Conservation (phyloP, 2,113 vertebrate genomes). For the Hyaena hyaena region DNA sequence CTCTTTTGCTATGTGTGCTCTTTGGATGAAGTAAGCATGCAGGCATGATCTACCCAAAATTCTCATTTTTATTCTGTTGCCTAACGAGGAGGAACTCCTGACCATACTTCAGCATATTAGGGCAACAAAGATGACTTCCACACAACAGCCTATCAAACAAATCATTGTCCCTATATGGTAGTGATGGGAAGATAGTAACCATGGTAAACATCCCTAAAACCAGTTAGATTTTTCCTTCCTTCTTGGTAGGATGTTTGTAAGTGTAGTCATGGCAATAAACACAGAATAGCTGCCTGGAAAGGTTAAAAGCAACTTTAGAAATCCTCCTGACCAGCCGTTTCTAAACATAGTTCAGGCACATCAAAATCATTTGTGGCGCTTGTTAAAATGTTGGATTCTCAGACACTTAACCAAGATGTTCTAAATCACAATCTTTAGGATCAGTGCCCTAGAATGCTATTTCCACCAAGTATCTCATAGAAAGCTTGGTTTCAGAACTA, state of each 20-base stretch:
- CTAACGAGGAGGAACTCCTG: slow-evolving; percentile 43
- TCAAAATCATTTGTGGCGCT: slow-evolving; percentile 38
- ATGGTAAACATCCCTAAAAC: slow-evolving; percentile 63
- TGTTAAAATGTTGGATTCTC: slow-evolving; percentile 45
- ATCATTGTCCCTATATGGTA: slow-evolving; percentile 55
- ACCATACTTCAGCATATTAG: slow-evolving; percentile 54
- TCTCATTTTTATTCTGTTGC: slow-evolving; percentile 68
- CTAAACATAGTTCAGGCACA: slow-evolving; percentile 57
- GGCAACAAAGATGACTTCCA: slow-evolving; percentile 46
- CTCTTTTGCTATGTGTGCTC: neutral
- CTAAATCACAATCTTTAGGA: neutral
- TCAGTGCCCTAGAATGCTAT: neutral
- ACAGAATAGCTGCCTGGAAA: slow-evolving; percentile 64
- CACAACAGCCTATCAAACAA: slow-evolving; percentile 39
- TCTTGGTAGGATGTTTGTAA: slow-evolving; percentile 69
- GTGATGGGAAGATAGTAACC: slow-evolving; percentile 37
- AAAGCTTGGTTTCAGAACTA: neutral
- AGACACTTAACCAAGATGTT: slow-evolving; percentile 1
- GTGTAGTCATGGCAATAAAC: slow-evolving; percentile 77
- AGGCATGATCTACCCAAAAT: slow-evolving; percentile 5
- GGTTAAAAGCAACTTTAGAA: slow-evolving; percentile 70
- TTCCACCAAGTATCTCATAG: neutral
- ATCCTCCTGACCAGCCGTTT: slow-evolving; percentile 56
- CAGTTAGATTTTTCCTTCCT: slow-evolving; percentile 64
- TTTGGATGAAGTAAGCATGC: slow-evolving; percentile 6